phyloP scores from a whole-genome alignment of 1,140 invertebrate species.

The Drosophila mojavensis region DNA sequence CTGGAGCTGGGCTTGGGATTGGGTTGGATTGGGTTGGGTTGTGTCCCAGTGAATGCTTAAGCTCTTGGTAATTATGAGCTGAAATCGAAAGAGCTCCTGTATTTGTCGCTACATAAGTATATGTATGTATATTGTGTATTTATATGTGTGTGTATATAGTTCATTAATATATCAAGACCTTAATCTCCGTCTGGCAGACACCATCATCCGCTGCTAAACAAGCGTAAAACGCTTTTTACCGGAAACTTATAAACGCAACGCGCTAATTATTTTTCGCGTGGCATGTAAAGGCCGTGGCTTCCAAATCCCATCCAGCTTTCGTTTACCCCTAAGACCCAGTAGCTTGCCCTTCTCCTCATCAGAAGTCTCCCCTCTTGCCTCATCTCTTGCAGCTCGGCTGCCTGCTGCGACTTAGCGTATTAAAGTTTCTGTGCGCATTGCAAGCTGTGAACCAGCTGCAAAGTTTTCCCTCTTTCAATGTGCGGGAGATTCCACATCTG shows the following conservation, averaged over 20 bases:
- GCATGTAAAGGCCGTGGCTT: slow-evolving; percentile 21
- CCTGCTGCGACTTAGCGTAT: slow-evolving; percentile 22
- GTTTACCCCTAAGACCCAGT: neutral
- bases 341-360: neutral
- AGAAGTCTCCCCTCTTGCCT: too few species aligned
- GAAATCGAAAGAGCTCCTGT: neutral
- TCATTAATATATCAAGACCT: slow-evolving; percentile 67
- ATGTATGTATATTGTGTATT: neutral
- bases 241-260: slow-evolving; percentile 70
- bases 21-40: neutral
- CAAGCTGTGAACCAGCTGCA: slow-evolving; percentile 42
- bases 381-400: neutral
- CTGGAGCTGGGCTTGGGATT: neutral
- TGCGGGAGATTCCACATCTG: neutral
- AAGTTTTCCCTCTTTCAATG: slow-evolving; percentile 19
- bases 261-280: slow-evolving; percentile 66
- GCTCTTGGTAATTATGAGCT: slow-evolving; percentile 36
- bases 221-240: slow-evolving; percentile 65
- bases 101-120: neutral
- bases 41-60: neutral
- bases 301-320: slow-evolving; percentile 7
- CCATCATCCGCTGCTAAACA: slow-evolving; percentile 42
- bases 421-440: slow-evolving; percentile 25
- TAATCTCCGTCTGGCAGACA: slow-evolving; percentile 45
- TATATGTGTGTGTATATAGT: slow-evolving; percentile 17